These are phyloP conservation scores for Smittia sp. DNA, from an alignment of 2,888 invertebrate species.

Conservation along the genomic window DNA sequence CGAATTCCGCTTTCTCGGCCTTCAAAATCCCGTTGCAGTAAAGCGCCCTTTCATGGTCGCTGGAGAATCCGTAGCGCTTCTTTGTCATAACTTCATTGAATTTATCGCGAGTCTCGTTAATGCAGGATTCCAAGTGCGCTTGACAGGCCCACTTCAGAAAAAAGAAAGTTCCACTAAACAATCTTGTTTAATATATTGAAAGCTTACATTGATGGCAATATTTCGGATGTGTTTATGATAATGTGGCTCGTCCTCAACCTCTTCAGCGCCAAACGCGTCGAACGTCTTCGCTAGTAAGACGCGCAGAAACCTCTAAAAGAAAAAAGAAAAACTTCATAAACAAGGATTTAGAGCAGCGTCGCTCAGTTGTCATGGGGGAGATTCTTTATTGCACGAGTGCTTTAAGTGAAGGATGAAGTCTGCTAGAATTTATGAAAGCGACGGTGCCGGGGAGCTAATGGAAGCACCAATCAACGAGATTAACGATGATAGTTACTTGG, in stretches of 20 bases:
- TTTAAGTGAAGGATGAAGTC: neutral
- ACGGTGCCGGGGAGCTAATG: too few species aligned
- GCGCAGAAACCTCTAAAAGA: slow-evolving; percentile 27
- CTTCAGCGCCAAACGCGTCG: neutral
- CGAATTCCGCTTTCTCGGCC: neutral
- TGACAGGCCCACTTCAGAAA: slow-evolving; percentile 38
- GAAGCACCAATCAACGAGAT: neutral
- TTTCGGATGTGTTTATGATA: slow-evolving; percentile 32
- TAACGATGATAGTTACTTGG: neutral
- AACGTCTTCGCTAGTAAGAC: neutral
- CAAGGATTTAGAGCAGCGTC: neutral
- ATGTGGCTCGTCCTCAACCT: slow-evolving; percentile 3
- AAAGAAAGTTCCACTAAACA: too few species aligned
- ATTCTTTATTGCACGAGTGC: slow-evolving; percentile 6
- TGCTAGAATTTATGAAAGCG: neutral
- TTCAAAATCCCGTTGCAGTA: slow-evolving; percentile 25
- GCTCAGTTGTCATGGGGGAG: neutral
- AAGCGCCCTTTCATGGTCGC: slow-evolving; percentile 25
- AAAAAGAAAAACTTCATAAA: slow-evolving; percentile 16
- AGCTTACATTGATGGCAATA: slow-evolving; percentile 34
- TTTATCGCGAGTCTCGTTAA: slow-evolving; percentile 13
- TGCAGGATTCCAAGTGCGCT: slow-evolving; percentile 22
- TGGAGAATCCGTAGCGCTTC: neutral
- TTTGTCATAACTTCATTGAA: neutral
- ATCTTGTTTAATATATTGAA: too few species aligned